Evolutionary conservation across 2,797 vertebrate genomes (phyloP).

Genomic region (Amazona finschi): DNA sequence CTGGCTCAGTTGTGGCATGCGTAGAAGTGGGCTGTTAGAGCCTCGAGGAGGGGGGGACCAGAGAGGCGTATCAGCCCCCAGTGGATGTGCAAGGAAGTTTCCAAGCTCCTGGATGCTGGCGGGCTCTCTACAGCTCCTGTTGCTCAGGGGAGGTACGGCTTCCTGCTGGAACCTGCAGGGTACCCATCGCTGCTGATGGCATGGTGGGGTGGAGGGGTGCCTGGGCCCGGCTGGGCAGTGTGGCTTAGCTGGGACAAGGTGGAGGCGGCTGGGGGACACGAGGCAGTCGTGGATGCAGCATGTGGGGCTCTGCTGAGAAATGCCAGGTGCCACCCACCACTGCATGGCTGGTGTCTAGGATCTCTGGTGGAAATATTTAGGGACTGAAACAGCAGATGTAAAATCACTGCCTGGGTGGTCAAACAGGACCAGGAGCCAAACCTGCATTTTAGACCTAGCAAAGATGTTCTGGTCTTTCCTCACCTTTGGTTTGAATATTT

Average conservation of each 20-base stretch:
- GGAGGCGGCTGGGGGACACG: neutral
- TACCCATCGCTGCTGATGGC: neutral
- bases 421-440: neutral
- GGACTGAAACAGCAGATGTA: neutral
- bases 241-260: neutral
- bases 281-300: accelerated
- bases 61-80: neutral
- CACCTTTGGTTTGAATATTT: neutral
- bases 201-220: accelerated
- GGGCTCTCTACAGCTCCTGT: neutral
- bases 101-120: neutral
- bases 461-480: neutral
- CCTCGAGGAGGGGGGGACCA: accelerated
- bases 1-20: neutral
- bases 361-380: neutral
- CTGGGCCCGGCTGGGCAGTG: accelerated
- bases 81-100: neutral
- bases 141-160: neutral
- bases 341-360: accelerated
- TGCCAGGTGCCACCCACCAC: accelerated
- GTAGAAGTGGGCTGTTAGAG: neutral
- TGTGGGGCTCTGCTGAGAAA: neutral
- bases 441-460: neutral
- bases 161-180: accelerated
- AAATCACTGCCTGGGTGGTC: neutral